Base-by-base conservation (phyloP, 1,140 invertebrate genomes). In the Periplaneta americana region DNA sequence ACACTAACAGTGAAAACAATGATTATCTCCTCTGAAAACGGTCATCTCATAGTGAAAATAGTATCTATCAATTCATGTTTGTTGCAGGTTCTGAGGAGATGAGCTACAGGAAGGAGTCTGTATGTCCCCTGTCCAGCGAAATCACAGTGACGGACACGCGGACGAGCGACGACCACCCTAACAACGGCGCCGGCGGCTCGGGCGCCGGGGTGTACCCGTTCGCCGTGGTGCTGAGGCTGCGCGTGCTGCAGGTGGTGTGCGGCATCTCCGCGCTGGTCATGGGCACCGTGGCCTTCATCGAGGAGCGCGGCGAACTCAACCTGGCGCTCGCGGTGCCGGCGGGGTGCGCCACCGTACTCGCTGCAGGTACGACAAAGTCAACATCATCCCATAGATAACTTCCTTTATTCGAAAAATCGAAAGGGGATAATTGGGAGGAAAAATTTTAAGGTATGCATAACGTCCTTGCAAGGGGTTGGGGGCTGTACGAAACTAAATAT, bases 231-330 rank as follows among this genome's bases (percentile, higher is more conserved):
- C 79, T 82, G 31, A 34, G 82, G n/a, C 78, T 80, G n/a, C 78
- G 82, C 1, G 82, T 82, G 9, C 48, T 82, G 9, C 82, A 82
- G 79, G 78, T 80, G 13, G 82, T 82, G 28, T 82, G 82, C 31
- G 82, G 78, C n/a, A 82, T 82, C 33, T 80, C 82, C 3, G 82
- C 78, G 22, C 39, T 80, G 57, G 82, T 82, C 3, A 82, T 82
- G 82, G 82, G 82, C n/a, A 39, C 82, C 0, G 82, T 82, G 3
- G 82, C 78, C 11, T 32, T 75, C 28, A 82, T 82, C 34, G 82
- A 82, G 74, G 82, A 82, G 74, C 37, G 82, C 5, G 79, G 78
- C 48, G 36, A 48, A 15, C n/a, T 80, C 13, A 82, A 82, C 36
- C 57, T 82, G 74, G 82, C 39, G 1, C n/a, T 82, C 31, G 82